These are phyloP conservation scores for Hucho hucho DNA, from an alignment of 2,113 vertebrate genomes.

Conservation along the genomic window DNA sequence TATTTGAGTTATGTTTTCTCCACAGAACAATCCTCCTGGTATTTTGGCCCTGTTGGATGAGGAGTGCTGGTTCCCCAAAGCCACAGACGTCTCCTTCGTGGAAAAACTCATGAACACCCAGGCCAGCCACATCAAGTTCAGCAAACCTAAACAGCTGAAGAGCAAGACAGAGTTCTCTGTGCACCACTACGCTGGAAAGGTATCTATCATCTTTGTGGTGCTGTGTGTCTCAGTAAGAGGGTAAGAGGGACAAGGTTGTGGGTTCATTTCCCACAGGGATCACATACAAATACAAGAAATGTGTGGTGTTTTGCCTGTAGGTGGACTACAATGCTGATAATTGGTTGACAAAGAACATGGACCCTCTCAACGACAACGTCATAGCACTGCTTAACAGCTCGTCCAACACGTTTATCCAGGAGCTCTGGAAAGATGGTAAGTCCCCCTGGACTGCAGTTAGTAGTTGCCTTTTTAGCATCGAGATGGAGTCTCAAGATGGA, in stretches of 20 bases:
- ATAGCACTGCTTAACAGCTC: constrained; percentile 88
- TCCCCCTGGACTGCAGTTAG: not conserved
- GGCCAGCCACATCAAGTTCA: constrained; percentile 87
- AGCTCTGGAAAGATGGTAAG: constrained; percentile 94
- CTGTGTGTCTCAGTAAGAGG: not conserved
- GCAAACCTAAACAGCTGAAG: constrained; percentile 91
- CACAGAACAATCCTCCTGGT: constrained; percentile 92
- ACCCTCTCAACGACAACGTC: constrained; percentile 93
- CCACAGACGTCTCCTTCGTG: constrained; percentile 89
- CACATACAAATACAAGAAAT: not conserved
- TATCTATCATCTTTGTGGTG: not conserved
- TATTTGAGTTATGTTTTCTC: not conserved
- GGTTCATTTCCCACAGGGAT: too few relatives aligned
- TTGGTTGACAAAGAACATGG: constrained; percentile 98
- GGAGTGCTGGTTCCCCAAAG: constrained; percentile 98
- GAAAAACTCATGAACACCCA: constrained; percentile 90
- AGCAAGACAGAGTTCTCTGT: constrained; percentile 90
- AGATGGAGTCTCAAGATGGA: not conserved
- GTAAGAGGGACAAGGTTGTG: too few relatives aligned
- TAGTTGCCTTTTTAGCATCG: not conserved
- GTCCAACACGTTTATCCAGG: constrained; percentile 87
- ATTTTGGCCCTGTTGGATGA: constrained; percentile 94
- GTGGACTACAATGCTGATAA: constrained; percentile 88
- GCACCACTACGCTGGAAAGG: constrained; percentile 94
- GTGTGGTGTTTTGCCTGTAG: constrained; percentile 55